phyloP scores from a whole-genome alignment of 2,113 vertebrate species.

The Archilochus colubris region DNA sequence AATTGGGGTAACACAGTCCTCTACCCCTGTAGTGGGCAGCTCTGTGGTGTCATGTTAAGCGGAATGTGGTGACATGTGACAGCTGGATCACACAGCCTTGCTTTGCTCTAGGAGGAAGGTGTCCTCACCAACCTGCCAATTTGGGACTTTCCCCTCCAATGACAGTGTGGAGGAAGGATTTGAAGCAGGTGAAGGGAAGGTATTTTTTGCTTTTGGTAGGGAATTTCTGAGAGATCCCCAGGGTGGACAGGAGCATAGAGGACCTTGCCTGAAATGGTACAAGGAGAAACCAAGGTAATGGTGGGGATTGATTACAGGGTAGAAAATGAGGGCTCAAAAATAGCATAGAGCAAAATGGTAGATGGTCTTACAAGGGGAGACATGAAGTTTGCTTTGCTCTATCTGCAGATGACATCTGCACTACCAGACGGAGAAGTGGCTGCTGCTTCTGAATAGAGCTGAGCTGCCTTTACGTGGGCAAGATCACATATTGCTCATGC shows the following conservation, averaged over 20 bases:
- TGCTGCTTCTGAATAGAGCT: neutral
- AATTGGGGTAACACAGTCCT: neutral
- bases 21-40: neutral
- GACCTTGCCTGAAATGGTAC: neutral
- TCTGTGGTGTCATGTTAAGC: neutral
- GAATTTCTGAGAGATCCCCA: neutral
- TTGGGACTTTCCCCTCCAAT: neutral
- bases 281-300: neutral
- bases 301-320: neutral
- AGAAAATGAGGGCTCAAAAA: neutral
- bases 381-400: neutral
- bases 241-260: neutral
- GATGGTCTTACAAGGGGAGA: neutral
- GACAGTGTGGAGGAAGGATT: neutral
- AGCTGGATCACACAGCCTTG: neutral
- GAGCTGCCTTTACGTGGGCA: neutral
- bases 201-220: neutral
- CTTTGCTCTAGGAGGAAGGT: neutral
- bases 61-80: neutral
- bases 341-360: neutral
- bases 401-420: neutral
- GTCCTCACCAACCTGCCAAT: neutral
- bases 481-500: neutral
- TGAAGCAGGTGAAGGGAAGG: neutral
- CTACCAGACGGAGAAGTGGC: neutral